Conservation (phyloP, 2,113 vertebrate genomes). For the Gnathonemus longibarbis region DNA sequence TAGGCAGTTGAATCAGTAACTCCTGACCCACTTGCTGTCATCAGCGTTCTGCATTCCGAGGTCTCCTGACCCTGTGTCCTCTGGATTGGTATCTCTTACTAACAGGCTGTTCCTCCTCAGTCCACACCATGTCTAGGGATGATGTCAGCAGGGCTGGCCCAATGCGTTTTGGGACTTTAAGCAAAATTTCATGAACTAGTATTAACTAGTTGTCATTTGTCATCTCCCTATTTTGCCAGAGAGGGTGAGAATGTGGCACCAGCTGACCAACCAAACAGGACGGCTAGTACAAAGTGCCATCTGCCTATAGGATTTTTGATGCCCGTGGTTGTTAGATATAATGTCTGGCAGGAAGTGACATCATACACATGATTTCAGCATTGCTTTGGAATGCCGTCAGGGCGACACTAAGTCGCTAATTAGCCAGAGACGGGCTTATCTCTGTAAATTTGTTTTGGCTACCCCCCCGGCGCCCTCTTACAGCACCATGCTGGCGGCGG, state of each 20-base stretch:
- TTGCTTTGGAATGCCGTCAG: not conserved
- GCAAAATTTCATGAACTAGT: not conserved
- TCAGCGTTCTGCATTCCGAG: not conserved
- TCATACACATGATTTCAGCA: not conserved
- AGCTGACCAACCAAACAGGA: not conserved
- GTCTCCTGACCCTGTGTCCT: not conserved
- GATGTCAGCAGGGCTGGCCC: not conserved
- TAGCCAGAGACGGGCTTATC: not conserved
- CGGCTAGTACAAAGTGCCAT: not conserved
- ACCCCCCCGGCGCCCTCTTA: conserved; percentile 36
- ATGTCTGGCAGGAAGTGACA: not conserved
- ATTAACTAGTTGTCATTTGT: not conserved
- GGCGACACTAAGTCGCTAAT: not conserved
- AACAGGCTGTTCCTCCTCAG: not conserved
- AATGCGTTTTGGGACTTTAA: not conserved
- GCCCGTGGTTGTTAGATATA: not conserved
- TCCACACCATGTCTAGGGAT: not conserved
- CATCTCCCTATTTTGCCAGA: not conserved
- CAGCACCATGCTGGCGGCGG: conserved; percentile 60
- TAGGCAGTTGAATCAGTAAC: not conserved
- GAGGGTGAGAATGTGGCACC: not conserved
- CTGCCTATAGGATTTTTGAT: not conserved
- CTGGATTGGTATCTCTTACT: not conserved
- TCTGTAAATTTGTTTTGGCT: not conserved
- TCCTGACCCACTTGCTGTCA: not conserved